These are phyloP conservation scores for Stenopsyche tienmushanensis DNA, from an alignment of 1,140 invertebrate species.

Conservation along the genomic window DNA sequence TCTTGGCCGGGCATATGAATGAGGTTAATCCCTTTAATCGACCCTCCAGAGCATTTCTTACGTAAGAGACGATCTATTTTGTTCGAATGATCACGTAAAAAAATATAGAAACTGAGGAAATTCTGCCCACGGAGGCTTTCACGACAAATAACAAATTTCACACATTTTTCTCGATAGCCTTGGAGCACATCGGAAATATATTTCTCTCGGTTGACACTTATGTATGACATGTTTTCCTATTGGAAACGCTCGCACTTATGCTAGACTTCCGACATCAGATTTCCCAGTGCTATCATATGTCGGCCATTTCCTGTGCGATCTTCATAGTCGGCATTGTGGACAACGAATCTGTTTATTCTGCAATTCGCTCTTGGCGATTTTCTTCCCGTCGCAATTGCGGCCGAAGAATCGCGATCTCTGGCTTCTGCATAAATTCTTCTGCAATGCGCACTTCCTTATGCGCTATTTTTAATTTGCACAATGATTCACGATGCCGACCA, in stretches of 20 bases:
- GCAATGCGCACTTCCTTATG: neutral
- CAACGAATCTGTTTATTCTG: neutral
- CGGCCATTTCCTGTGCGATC: neutral
- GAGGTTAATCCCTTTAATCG: no score
- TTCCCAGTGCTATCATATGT: neutral
- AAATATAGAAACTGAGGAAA: no score
- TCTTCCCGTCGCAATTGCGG: no score
- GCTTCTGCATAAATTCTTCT: no score
- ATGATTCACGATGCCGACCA: neutral
- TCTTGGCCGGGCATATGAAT: no score
- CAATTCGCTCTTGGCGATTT: no score
- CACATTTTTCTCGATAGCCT: neutral
- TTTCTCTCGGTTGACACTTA: neutral
- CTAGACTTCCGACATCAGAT: neutral
- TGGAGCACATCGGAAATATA: neutral
- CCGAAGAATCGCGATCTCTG: no score
- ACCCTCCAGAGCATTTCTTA: no score
- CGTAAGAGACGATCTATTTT: no score
- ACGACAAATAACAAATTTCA: neutral
- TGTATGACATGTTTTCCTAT: neutral
- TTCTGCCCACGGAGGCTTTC: no score
- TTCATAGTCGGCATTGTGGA: neutral
- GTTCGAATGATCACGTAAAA: no score
- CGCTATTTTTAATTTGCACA: neutral
- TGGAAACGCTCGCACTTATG: neutral